Percentiles rank a stretch among this genome's conserved stretches.
Conservation (phyloP, 2,113 vertebrate genomes). For the Pelodiscus sinensis region DNA sequence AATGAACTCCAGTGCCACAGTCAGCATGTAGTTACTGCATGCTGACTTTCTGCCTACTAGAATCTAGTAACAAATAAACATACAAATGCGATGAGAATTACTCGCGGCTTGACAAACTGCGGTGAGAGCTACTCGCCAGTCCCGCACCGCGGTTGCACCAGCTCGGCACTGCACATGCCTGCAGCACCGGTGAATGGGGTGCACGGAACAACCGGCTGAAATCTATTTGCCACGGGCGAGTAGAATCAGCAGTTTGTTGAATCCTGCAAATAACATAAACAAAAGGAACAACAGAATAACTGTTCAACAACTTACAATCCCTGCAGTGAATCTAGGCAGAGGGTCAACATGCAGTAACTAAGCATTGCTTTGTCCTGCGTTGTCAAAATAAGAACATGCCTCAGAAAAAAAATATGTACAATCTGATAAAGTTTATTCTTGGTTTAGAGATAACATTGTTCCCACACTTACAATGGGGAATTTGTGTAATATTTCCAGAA, state of each 20-base stretch:
- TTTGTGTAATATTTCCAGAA: neutral
- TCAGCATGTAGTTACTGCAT: neutral
- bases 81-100: too few species aligned
- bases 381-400: neutral
- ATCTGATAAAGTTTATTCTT: neutral
- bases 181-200: too few species aligned
- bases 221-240: too few species aligned
- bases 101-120: too few species aligned
- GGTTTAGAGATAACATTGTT: neutral
- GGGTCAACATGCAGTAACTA: neutral
- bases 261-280: neutral
- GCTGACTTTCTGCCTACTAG: too few species aligned
- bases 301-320: slow-evolving; percentile 24
- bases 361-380: neutral
- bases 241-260: too few species aligned
- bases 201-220: too few species aligned
- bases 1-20: neutral
- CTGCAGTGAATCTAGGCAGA: neutral
- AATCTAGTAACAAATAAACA: slow-evolving; percentile 9
- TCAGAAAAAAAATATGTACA: slow-evolving; percentile 9
- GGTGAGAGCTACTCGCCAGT: too few species aligned
- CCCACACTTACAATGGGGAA: neutral
- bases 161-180: too few species aligned
- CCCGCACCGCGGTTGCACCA: too few species aligned
- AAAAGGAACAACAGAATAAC: neutral